Evolutionary conservation across 92 coral and sea anemone species (phyloP).

Genomic region (Metridium senile): DNA sequence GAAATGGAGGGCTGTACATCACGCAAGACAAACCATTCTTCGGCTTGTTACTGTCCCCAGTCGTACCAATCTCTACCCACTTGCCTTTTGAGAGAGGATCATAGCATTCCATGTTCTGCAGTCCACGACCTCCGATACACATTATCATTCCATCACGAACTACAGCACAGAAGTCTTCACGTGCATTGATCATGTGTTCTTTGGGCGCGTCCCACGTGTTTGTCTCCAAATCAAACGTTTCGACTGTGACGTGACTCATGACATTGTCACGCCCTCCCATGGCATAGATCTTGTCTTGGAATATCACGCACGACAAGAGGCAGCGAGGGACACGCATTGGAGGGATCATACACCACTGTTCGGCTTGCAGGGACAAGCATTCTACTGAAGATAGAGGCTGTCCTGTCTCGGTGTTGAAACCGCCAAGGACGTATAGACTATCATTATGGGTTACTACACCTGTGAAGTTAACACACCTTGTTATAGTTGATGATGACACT

Average conservation of each 20-base stretch:
- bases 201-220: conserved; percentile 18
- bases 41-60: conserved; percentile 7
- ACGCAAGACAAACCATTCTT: conserved; percentile 24
- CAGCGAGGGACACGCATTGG: conserved; percentile 26
- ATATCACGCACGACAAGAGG: conserved; percentile 24
- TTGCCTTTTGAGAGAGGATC: conserved; percentile 22
- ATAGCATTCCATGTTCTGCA: conserved; percentile 17
- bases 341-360: conserved; percentile 19
- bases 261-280: conserved; percentile 46
- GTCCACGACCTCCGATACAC: conserved; percentile 27
- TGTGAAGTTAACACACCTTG: too few relatives aligned
- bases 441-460: conserved; percentile 19
- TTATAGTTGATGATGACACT: background rate
- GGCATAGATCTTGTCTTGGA: conserved; percentile 32
- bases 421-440: conserved; percentile 24
- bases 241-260: conserved; percentile 16
- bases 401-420: conserved; percentile 12
- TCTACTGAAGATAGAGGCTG: conserved; percentile 8
- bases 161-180: conserved; percentile 19
- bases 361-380: conserved; percentile 1
- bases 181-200: conserved; percentile 15
- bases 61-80: conserved; percentile 31
- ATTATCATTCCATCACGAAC: conserved; percentile 7
- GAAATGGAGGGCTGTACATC: conserved; percentile 17
- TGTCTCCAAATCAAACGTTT: conserved; percentile 8